phyloP scores from a whole-genome alignment of 2,888 invertebrate species.

The Andrena marginata region DNA sequence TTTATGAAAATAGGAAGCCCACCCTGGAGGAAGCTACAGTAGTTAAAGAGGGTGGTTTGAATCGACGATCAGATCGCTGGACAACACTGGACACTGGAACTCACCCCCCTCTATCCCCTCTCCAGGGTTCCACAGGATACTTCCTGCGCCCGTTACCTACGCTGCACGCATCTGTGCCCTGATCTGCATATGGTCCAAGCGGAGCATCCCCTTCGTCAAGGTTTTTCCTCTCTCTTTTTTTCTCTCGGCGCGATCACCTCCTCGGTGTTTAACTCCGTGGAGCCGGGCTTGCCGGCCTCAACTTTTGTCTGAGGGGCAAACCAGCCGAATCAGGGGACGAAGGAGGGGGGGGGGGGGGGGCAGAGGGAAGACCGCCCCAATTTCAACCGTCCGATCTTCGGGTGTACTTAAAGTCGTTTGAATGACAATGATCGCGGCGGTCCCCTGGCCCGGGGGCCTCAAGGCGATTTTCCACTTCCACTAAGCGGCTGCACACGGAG shows the following conservation, averaged over 20 bases:
- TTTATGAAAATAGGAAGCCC: not conserved
- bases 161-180: slow-evolving; percentile 80
- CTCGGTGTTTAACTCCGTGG: slow-evolving; percentile 54
- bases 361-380: slow-evolving; percentile 73
- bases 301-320: slow-evolving; percentile 44
- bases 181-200: slow-evolving; percentile 83
- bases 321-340: slow-evolving; percentile 28
- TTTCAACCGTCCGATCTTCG: slow-evolving; percentile 81
- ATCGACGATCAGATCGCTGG: slow-evolving; percentile 14
- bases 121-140: slow-evolving; percentile 75
- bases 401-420: slow-evolving; percentile 74
- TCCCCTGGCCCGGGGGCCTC: slow-evolving; percentile 57
- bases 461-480: slow-evolving; percentile 70
- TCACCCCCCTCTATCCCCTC: not conserved
- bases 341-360: too few relatives aligned
- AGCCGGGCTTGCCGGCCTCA: slow-evolving; percentile 33
- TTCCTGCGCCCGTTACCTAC: slow-evolving; percentile 64
- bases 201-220: slow-evolving; percentile 69
- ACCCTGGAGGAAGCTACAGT: not conserved
- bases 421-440: slow-evolving; percentile 81
- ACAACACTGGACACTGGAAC: slow-evolving; percentile 31
- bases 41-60: slow-evolving; percentile 3
- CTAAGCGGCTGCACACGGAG: not conserved
- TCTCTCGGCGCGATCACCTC: slow-evolving; percentile 48
- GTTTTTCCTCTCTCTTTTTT: slow-evolving; percentile 59